Evolutionary conservation across 2,113 vertebrate genomes (phyloP).

Genomic region (Oryzias curvinotus): DNA sequence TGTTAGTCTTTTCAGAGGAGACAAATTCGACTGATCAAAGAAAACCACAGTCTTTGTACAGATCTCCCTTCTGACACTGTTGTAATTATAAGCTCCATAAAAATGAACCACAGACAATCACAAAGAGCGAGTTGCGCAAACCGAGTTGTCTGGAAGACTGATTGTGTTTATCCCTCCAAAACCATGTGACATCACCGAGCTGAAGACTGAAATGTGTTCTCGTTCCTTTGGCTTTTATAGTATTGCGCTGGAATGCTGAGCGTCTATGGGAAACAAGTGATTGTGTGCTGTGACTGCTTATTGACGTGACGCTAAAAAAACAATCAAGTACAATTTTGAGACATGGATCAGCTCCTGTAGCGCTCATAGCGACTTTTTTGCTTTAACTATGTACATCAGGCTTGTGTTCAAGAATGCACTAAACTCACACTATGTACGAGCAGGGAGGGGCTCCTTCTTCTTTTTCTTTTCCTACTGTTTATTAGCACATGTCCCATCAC

Average conservation of each 20-base stretch:
- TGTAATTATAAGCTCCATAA: constrained; percentile 58
- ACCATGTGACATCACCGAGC: constrained; percentile 52
- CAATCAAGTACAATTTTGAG: not conserved
- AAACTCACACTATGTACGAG: too few species aligned
- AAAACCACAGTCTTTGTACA: constrained; percentile 49
- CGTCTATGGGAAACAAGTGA: constrained; percentile 33
- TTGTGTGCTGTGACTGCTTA: constrained; percentile 41
- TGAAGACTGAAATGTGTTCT: constrained; percentile 53
- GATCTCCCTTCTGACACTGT: constrained; percentile 44
- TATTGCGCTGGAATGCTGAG: constrained; percentile 14
- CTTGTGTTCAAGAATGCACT: too few species aligned
- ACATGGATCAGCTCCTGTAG: not conserved
- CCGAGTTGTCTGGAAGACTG: constrained; percentile 63
- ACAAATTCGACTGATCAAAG: constrained; percentile 61
- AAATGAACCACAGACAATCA: constrained; percentile 49
- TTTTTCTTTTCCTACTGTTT: too few species aligned
- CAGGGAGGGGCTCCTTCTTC: too few species aligned
- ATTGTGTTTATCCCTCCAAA: constrained; percentile 62
- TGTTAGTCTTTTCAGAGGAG: constrained; percentile 24
- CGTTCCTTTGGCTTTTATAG: constrained; percentile 67
- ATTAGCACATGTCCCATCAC: too few species aligned
- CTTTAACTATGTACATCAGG: too few species aligned
- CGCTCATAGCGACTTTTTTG: too few species aligned
- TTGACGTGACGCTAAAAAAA: constrained; percentile 33
- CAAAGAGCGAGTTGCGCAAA: constrained; percentile 59